Evolutionary conservation across 2,888 invertebrate genomes (phyloP), one percentile per base, ranked within the genome.

Genomic region (Drosophila trichaetosa): DNA sequence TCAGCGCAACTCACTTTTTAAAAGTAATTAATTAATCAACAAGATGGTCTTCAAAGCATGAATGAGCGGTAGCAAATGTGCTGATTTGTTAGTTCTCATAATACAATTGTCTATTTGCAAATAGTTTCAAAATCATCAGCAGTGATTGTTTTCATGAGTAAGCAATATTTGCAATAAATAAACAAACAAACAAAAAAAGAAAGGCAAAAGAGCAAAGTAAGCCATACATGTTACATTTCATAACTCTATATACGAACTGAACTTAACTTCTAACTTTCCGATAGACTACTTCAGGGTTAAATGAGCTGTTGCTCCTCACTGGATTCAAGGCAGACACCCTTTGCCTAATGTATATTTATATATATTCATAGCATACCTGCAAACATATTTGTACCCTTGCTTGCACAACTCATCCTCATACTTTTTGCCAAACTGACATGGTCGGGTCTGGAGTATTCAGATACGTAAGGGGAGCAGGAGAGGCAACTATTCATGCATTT

Each of bases 401-500:
- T 27, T 4, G 13, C 31, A 24, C 33, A 59, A 29, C 42, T 63
- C 34, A 24, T 52, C 29, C 40, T 38, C 33, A 33, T 33, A 11
- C 31, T 31, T 54, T 48, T 49, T 27, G 24, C n/a, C 21, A 29
- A 56, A 6, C 51, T 34, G 51, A 57, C 38, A 42, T 46, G 53
- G 48, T 10, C 18, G 36, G 48, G 49, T 68, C 64, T 58, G 76
- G 76, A 79, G 76, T 80, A 82, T 73, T 52, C 4, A 29, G 52
- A 42, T 60, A 34, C 54, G 62, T 36, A 46, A 27, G 40, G 61
- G 24, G 40, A 36, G 64, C 58, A 78, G 31, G 53, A 62, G 62
- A 49, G 64, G 72, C 56, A 79, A 82, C 86, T 79, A 83, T 86
- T 83, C 83, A 83, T 86, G 83, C 86, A 86, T 86, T 83, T 86